Evolutionary conservation across 2,888 invertebrate species (phyloP).

Genomic region (Operophtera brumata): DNA sequence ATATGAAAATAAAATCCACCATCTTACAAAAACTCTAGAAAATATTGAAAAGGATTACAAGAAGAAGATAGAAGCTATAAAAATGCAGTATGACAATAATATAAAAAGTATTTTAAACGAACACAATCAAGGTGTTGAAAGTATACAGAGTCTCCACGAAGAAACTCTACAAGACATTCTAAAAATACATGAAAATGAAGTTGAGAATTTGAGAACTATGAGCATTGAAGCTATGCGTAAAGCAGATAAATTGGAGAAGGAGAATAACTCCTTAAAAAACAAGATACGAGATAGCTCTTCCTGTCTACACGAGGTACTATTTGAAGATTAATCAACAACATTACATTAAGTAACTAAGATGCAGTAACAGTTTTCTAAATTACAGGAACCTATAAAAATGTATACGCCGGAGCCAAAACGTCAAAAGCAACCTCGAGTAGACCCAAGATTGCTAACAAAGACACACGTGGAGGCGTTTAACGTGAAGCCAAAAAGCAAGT

Average conservation of each 20-base stretch:
- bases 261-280: constrained; percentile 54
- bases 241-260: constrained; percentile 65
- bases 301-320: constrained; percentile 49
- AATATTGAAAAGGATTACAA: constrained; percentile 63
- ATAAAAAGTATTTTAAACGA: constrained; percentile 75
- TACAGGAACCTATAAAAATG: constrained; percentile 56
- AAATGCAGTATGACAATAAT: constrained; percentile 77
- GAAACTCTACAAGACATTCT: constrained; percentile 72
- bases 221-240: constrained; percentile 72
- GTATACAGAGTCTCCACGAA: constrained; percentile 77
- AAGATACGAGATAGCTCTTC: constrained; percentile 41
- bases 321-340: not conserved
- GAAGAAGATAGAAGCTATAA: constrained; percentile 68
- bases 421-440: constrained; percentile 42
- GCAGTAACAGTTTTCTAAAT: not conserved
- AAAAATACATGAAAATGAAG: constrained; percentile 75
- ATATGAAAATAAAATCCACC: constrained; percentile 57
- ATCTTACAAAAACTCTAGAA: constrained; percentile 55
- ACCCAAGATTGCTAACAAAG: constrained; percentile 56
- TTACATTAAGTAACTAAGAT: not conserved
- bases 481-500: constrained; percentile 54
- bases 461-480: constrained; percentile 66
- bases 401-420: constrained; percentile 44
- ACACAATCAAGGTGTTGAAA: constrained; percentile 78
- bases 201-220: constrained; percentile 70